Conservation (phyloP, 2,888 invertebrate species). For the Nasonia oneida region DNA sequence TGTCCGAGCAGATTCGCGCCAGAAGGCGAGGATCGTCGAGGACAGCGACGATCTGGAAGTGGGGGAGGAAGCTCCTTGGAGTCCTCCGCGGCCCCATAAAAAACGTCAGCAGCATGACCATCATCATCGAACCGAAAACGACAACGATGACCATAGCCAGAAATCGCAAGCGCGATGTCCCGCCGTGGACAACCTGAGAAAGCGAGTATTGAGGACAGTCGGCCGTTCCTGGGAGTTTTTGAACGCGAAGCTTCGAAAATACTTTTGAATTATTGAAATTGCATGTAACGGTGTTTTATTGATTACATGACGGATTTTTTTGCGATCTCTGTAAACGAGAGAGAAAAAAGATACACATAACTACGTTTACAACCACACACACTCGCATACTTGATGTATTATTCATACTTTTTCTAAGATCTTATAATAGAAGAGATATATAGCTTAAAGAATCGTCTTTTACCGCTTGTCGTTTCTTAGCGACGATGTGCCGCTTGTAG, state of each 20-base stretch:
- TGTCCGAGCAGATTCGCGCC: slow-evolving; percentile 64
- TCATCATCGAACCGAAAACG: neutral
- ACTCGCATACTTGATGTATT: slow-evolving; percentile 39
- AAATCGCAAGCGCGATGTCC: neutral
- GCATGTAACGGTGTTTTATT: neutral
- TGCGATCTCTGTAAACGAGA: neutral
- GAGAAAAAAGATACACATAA: neutral
- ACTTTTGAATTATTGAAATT: slow-evolving; percentile 20
- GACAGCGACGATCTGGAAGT: neutral
- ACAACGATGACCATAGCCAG: neutral
- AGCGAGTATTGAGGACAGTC: slow-evolving; percentile 1
- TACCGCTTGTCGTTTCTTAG: neutral
- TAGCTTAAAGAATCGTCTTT: neutral
- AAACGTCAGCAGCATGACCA: neutral
- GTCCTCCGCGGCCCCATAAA: slow-evolving; percentile 17
- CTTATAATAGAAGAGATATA: slow-evolving; percentile 11
- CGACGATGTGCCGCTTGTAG: neutral
- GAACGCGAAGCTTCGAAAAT: slow-evolving; percentile 13
- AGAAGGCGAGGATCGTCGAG: slow-evolving; percentile 48
- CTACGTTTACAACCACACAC: slow-evolving; percentile 16
- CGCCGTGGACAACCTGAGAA: neutral
- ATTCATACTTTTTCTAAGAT: slow-evolving; percentile 55
- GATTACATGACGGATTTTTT: neutral
- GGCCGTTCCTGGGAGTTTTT: slow-evolving; percentile 19
- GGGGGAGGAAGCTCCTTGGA: slow-evolving; percentile 12